A percentile compares a stretch with the other conserved stretches of the same genome.
phyloP scores from a whole-genome alignment of 2,797 vertebrate genomes.

The Craterocephalus amniculus region DNA sequence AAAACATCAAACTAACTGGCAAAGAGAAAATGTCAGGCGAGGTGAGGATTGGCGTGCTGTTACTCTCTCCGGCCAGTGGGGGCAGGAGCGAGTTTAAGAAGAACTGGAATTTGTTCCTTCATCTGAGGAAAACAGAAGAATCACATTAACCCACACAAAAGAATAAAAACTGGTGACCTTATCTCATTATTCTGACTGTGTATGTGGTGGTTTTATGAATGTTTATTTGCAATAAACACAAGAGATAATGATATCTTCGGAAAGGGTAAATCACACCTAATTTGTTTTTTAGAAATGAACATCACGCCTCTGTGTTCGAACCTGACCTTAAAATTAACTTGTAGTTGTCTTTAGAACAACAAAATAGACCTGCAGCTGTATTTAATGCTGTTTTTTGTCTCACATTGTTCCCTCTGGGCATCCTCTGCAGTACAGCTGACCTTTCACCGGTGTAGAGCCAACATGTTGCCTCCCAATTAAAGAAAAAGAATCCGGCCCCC shows the following conservation, averaged over 20 bases:
- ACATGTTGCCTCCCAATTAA: neutral
- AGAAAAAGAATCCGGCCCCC: neutral
- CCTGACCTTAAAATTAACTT: neutral
- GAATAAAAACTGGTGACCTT: neutral
- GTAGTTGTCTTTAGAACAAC: neutral
- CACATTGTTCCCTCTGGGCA: neutral
- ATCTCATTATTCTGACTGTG: constrained; percentile 6
- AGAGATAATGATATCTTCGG: neutral
- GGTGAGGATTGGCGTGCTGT: constrained; percentile 64
- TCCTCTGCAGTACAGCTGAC: constrained; percentile 1
- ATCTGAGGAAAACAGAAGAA: constrained; percentile 27
- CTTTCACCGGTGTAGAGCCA: neutral
- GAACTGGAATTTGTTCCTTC: constrained; percentile 13
- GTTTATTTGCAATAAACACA: neutral
- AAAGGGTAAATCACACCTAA: neutral
- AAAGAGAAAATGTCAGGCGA: constrained; percentile 57
- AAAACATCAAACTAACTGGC: constrained; percentile 70
- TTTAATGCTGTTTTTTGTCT: neutral
- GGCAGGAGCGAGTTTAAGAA: constrained; percentile 36
- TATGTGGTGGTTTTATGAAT: neutral
- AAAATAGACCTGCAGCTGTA: neutral
- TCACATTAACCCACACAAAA: neutral
- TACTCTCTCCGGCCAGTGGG: constrained; percentile 53
- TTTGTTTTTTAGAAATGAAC: neutral
- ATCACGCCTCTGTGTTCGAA: neutral